Evolutionary conservation across 2,797 vertebrate genomes (phyloP).

Genomic region (Bradypus variegatus): DNA sequence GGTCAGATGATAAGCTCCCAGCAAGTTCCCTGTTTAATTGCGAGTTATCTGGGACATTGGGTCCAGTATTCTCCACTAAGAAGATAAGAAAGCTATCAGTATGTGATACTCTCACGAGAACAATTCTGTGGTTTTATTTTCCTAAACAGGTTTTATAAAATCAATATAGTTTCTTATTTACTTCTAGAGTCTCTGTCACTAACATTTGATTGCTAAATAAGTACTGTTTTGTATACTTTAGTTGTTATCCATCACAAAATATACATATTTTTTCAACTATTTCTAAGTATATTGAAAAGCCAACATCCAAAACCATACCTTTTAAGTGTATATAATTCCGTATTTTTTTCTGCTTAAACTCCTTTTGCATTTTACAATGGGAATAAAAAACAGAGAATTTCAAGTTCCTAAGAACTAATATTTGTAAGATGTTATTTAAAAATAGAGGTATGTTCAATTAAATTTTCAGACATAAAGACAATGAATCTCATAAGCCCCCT

Average conservation of each 20-base stretch:
- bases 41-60: background rate
- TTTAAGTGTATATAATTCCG: background rate
- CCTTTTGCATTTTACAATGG: background rate
- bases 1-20: background rate
- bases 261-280: background rate
- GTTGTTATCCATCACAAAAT: background rate
- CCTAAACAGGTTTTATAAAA: background rate
- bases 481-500: background rate
- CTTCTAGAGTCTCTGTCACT: background rate
- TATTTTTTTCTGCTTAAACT: background rate
- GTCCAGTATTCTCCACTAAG: background rate
- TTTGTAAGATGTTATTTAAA: background rate
- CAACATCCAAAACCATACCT: background rate
- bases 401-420: background rate
- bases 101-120: background rate
- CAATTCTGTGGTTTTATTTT: background rate
- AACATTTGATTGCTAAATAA: background rate
- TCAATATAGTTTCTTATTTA: background rate
- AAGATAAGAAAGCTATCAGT: background rate
- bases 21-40: background rate
- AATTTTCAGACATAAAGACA: background rate
- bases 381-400: background rate
- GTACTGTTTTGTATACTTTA: background rate
- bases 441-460: background rate
- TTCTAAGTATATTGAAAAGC: background rate